Evolutionary conservation across 2,113 vertebrate species (phyloP).

Genomic region (Chascanopsetta lugubris): DNA sequence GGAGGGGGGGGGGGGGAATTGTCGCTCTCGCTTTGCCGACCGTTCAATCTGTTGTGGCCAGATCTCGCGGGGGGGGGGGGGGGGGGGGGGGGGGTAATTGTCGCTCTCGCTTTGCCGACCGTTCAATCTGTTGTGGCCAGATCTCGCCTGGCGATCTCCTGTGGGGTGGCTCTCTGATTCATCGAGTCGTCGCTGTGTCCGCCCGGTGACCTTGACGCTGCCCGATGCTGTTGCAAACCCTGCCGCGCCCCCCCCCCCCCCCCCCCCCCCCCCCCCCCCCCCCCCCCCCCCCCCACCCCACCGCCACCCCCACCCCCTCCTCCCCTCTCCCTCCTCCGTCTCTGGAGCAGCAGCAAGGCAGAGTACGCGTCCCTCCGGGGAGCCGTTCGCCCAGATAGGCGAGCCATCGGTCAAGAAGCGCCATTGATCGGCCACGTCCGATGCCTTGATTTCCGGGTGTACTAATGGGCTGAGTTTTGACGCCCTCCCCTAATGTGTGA

Average conservation of each 20-base stretch:
- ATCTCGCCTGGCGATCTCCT: constrained; percentile 33
- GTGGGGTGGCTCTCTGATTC: constrained; percentile 30
- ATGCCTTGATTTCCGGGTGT: constrained; percentile 76
- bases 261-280: too few species aligned
- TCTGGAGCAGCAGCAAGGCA: constrained; percentile 42
- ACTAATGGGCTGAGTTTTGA: constrained; percentile 77
- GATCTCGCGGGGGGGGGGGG: too few species aligned
- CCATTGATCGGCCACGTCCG: constrained; percentile 76
- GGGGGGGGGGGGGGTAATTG: background rate
- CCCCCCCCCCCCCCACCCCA: too few species aligned
- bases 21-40: background rate
- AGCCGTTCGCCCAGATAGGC: constrained; percentile 72
- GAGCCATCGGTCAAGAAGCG: constrained; percentile 75
- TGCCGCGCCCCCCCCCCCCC: too few species aligned
- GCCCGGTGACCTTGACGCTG: constrained; percentile 65
- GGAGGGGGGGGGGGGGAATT: background rate
- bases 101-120: constrained; percentile 2
- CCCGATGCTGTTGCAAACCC: constrained; percentile 35
- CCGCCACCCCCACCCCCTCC: too few species aligned
- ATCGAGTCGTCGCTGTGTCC: constrained; percentile 33
- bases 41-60: constrained; percentile 15
- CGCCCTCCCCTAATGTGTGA: constrained; percentile 62
- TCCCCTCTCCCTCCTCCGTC: constrained; percentile 26
- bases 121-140: constrained; percentile 2
- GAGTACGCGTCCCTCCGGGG: constrained; percentile 62